A percentile compares a stretch with the other conserved stretches of the same genome.
phyloP scores from a whole-genome alignment of 2,797 vertebrate species.

The Tangara arthus region DNA sequence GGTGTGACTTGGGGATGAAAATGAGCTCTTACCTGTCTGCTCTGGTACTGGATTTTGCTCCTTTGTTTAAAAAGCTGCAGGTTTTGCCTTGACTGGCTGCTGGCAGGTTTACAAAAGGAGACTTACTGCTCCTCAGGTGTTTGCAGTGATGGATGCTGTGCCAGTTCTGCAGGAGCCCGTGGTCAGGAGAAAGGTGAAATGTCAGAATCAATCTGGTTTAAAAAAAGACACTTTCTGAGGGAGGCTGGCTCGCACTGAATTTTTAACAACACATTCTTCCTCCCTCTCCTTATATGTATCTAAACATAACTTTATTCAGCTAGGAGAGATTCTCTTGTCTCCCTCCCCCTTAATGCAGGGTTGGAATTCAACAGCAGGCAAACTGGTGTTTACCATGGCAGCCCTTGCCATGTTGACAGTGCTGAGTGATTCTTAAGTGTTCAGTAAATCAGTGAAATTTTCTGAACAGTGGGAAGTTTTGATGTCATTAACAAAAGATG shows the following conservation, averaged over 20 bases:
- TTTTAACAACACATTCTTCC: not conserved
- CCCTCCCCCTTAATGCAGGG: not conserved
- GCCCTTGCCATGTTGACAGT: constrained; percentile 2
- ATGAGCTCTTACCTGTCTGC: not conserved
- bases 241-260: not conserved
- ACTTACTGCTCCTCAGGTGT: not conserved
- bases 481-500: constrained; percentile 51
- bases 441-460: constrained; percentile 48
- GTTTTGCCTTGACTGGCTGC: not conserved
- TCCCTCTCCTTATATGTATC: not conserved
- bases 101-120: not conserved
- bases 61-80: not conserved
- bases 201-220: not conserved
- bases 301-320: not conserved
- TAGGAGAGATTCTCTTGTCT: not conserved
- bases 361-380: not conserved
- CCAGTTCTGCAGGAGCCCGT: not conserved
- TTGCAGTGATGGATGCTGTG: not conserved
- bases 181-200: not conserved
- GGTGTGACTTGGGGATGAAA: not conserved
- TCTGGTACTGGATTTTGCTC: not conserved
- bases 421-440: constrained; percentile 48
- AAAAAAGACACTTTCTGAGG: not conserved
- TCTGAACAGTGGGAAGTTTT: constrained; percentile 51
- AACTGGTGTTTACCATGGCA: not conserved